Percentiles rank a stretch among this genome's conserved stretches.
Conservation (phyloP, 2,888 invertebrate genomes). For the Pollenia labialis region DNA sequence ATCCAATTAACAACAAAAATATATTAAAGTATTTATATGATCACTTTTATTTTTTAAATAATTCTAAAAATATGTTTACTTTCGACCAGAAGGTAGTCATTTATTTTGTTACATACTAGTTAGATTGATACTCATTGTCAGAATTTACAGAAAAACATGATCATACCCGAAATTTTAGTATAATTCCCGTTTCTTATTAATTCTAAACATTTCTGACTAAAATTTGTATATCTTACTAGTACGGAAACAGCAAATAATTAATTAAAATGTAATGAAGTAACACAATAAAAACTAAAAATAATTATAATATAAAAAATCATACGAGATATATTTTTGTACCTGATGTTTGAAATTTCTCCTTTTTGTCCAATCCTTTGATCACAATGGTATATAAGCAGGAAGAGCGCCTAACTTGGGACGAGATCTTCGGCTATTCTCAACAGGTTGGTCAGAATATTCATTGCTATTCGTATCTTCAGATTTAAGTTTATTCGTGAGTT, state of each 20-base stretch:
- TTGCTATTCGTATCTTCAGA: not conserved
- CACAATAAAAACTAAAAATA: slow-evolving; percentile 50
- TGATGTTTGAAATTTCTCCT: slow-evolving; percentile 54
- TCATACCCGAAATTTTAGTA: slow-evolving; percentile 1
- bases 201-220: not conserved
- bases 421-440: slow-evolving; percentile 28
- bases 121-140: not conserved
- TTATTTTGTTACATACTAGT: not conserved
- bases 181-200: not conserved
- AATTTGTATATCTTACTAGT: slow-evolving; percentile 26
- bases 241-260: slow-evolving; percentile 30
- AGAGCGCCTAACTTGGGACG: slow-evolving; percentile 81
- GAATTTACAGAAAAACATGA: not conserved
- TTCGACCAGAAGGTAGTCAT: not conserved
- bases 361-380: slow-evolving; percentile 55
- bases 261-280: slow-evolving; percentile 8
- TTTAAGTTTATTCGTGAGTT: slow-evolving; percentile 39
- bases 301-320: slow-evolving; percentile 45
- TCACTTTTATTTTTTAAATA: slow-evolving; percentile 34
- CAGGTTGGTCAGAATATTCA: not conserved
- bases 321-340: slow-evolving; percentile 66
- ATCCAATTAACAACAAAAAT: not conserved
- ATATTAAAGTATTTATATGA: not conserved
- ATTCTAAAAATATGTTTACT: not conserved
- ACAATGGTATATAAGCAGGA: slow-evolving; percentile 83